Percentiles rank a stretch among this genome's conserved stretches.
These are phyloP conservation scores for Dunckerocampus dactyliophorus DNA, from an alignment of 2,113 vertebrate species.

Conservation along the genomic window DNA sequence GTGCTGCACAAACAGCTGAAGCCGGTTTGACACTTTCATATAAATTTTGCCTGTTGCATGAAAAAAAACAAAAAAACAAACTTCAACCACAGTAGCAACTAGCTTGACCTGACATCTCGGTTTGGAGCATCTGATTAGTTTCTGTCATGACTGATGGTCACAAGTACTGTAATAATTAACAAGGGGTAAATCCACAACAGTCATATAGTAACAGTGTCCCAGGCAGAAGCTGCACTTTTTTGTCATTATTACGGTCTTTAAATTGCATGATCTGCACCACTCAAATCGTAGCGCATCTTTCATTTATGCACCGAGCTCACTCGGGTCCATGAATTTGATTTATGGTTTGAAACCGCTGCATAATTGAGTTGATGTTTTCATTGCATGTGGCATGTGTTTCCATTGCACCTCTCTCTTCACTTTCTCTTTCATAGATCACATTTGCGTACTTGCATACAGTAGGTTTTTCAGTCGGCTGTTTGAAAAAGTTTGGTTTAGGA, in stretches of 20 bases:
- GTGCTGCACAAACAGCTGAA: not conserved
- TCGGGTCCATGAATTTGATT: slow-evolving; percentile 3
- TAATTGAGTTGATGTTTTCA: not conserved
- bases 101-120: not conserved
- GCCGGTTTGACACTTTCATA: not conserved
- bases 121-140: not conserved
- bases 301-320: not conserved
- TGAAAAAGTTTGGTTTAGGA: too few species aligned
- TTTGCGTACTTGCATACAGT: not conserved
- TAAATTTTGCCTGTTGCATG: too few species aligned
- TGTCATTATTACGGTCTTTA: not conserved
- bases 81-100: not conserved
- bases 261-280: not conserved
- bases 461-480: too few species aligned
- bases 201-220: not conserved
- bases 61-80: not conserved
- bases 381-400: not conserved
- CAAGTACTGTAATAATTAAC: not conserved
- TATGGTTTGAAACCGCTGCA: slow-evolving; percentile 2
- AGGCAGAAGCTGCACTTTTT: not conserved
- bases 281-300: not conserved
- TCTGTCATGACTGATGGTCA: not conserved
- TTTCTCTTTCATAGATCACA: not conserved
- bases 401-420: not conserved
- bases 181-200: not conserved